Conservation (phyloP, 2,113 vertebrate species). For the Elanoides forficatus region DNA sequence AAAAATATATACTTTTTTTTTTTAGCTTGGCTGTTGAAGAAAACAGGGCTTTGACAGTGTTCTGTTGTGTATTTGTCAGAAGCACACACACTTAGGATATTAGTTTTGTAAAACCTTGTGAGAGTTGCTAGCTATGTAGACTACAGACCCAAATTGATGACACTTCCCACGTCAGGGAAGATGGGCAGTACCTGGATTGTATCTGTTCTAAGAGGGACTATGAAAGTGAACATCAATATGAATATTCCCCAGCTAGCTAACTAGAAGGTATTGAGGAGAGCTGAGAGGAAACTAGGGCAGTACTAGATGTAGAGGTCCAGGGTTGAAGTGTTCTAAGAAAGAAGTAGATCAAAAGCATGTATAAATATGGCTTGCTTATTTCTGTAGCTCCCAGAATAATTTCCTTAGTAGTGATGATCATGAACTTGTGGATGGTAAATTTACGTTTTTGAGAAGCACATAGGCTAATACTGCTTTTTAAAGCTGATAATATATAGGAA, state of each 20-base stretch:
- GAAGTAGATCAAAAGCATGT: background rate
- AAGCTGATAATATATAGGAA: background rate
- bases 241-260: background rate
- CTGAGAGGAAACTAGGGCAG: background rate
- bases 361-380: background rate
- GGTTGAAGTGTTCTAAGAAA: background rate
- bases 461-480: background rate
- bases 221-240: background rate
- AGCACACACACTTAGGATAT: no score
- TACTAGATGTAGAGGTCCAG: background rate
- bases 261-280: background rate
- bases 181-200: background rate
- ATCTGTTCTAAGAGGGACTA: background rate
- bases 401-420: background rate
- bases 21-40: background rate
- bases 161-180: background rate
- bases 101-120: background rate
- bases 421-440: background rate
- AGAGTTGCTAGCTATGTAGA: background rate
- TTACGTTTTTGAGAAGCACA: background rate
- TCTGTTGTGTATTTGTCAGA: background rate
- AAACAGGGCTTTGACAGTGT: background rate
- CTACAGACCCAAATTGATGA: background rate
- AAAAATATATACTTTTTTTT: background rate
- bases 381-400: background rate